Conservation (phyloP, 2,888 invertebrate species). For the Ceriagrion tenellum region DNA sequence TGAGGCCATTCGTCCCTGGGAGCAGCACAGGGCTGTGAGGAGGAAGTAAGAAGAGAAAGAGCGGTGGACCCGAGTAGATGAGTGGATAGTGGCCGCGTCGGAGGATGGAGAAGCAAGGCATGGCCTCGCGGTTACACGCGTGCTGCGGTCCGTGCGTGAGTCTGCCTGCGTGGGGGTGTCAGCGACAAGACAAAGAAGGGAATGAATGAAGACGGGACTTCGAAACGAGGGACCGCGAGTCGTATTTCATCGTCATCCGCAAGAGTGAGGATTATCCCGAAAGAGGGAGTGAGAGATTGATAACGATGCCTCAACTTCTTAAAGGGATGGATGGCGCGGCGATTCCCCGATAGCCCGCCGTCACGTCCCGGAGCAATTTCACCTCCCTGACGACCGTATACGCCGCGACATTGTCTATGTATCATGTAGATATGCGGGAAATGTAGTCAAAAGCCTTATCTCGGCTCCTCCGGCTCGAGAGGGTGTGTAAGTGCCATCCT, state of each 20-base stretch:
- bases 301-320: neutral
- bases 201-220: neutral
- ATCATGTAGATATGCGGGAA: constrained; percentile 30
- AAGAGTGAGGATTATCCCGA: constrained; percentile 17
- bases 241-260: neutral
- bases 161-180: neutral
- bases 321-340: neutral
- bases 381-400: neutral
- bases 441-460: constrained; percentile 39
- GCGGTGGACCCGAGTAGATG: neutral
- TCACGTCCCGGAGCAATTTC: constrained; percentile 17
- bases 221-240: neutral
- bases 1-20: neutral
- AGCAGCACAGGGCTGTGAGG: neutral
- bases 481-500: constrained; percentile 39
- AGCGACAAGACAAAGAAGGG: neutral
- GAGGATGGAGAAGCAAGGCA: neutral
- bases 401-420: constrained; percentile 10
- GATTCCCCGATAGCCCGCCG: neutral
- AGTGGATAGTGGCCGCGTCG: neutral
- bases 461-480: neutral
- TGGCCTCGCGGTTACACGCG: neutral
- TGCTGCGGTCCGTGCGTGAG: neutral
- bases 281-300: neutral
- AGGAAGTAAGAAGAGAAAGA: neutral